Base-by-base conservation (phyloP, 1,140 invertebrate genomes). In the Nilaparvata lugens region DNA sequence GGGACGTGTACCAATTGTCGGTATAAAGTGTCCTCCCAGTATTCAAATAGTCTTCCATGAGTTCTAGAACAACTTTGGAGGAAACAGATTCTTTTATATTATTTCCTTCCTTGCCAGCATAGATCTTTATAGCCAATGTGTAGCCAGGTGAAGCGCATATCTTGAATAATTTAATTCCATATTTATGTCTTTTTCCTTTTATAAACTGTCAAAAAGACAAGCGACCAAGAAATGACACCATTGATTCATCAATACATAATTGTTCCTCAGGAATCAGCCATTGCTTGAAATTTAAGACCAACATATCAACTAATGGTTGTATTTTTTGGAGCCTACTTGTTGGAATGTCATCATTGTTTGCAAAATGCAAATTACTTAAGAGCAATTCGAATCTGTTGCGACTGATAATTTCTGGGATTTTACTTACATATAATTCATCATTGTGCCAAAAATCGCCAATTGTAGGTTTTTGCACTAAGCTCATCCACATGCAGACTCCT, bases 151-250 rank as follows among this genome's bases (percentile, higher is more conserved):
- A 43, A 55, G 55, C 52, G 35, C 65, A 70, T 13, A 75, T 55
- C 43, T 65, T 66, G 55, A 65, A 72, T 14, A 40, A n/a, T n/a
- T 40, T 40, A n/a, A n/a, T n/a, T n/a, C n/a, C n/a, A n/a, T n/a
- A n/a, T n/a, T n/a, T n/a, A n/a, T n/a, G n/a, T n/a, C 64, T 62
- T 61, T 74, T 73, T 11, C 58, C 63, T 23, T 69, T 66, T 31
- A 72, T 72, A 57, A 73, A 75, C 57, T 74, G 70, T 31, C 63
- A 68, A 35, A 73, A 67, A 16, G 38, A 48, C 13, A 73, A 55
- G n/a, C 69, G 43, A 6, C 71, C 70, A 64, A 67, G 60, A 53
- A 71, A 73, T 14, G 63, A 61, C 2, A 72, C 55, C 3, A 74
- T 67, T 21, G 61, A 63, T 65, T 74, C n/a, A 60, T 75, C 72